phyloP scores from a whole-genome alignment of 2,113 vertebrate genomes.

The Stigmatopora nigra region DNA sequence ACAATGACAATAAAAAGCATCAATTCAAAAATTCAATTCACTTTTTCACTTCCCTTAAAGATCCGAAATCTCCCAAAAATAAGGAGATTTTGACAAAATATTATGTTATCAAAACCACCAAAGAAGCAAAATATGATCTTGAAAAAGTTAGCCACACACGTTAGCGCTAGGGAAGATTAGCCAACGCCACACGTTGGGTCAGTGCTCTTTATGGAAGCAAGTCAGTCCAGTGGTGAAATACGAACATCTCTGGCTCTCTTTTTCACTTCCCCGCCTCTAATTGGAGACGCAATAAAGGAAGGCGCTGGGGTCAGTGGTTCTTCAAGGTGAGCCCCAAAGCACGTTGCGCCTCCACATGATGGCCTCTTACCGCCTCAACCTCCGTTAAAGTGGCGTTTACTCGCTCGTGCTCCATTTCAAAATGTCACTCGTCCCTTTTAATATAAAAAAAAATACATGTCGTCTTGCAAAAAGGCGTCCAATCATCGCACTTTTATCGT shows the following conservation, averaged over 20 bases:
- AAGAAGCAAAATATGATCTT: slow-evolving; percentile 47
- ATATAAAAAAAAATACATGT: neutral
- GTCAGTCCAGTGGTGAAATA: slow-evolving; percentile 60
- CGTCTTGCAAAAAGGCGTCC: too few relatives aligned
- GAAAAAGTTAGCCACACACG: slow-evolving; percentile 66
- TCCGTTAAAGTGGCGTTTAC: neutral
- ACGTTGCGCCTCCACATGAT: neutral
- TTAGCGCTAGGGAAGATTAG: slow-evolving; percentile 61
- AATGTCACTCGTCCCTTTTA: neutral
- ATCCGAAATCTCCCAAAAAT: too few relatives aligned
- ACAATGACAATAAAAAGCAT: too few relatives aligned
- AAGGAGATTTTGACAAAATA: slow-evolving; percentile 22
- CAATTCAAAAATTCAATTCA: too few relatives aligned
- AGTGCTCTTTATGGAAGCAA: slow-evolving; percentile 69
- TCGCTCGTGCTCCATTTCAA: neutral
- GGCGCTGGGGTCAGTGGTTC: slow-evolving; percentile 66
- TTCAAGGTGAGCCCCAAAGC: slow-evolving; percentile 66
- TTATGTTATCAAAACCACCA: slow-evolving; percentile 46
- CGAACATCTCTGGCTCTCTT: slow-evolving; percentile 50
- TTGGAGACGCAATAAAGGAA: slow-evolving; percentile 67
- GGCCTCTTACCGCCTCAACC: slow-evolving; percentile 7
- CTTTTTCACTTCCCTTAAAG: too few relatives aligned
- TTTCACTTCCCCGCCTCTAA: slow-evolving; percentile 52
- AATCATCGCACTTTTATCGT: neutral
- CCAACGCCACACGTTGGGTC: slow-evolving; percentile 68